phyloP scores from a whole-genome alignment of 2,888 invertebrate species.

The Euspilapteryx auroguttella region DNA sequence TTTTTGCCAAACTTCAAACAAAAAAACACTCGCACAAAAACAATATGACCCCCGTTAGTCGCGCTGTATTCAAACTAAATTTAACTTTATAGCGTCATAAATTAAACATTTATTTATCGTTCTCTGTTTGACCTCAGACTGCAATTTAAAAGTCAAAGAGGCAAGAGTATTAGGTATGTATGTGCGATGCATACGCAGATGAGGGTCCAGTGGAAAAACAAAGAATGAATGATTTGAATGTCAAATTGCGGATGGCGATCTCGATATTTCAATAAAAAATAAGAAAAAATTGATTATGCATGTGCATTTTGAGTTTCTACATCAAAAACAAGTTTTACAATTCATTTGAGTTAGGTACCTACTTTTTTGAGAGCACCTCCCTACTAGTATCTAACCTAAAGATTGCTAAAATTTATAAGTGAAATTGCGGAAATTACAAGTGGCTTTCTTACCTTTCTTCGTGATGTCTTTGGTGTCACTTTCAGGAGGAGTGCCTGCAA shows the following conservation, averaged over 20 bases:
- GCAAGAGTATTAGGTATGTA: slow-evolving; percentile 27
- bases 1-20: too few relatives aligned
- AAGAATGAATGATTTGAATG: slow-evolving; percentile 44
- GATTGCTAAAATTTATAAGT: too few relatives aligned
- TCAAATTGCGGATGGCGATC: slow-evolving; percentile 36
- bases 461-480: slow-evolving; percentile 35
- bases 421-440: too few relatives aligned
- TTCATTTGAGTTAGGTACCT: too few relatives aligned
- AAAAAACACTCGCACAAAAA: too few relatives aligned
- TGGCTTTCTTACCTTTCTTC: slow-evolving; percentile 49
- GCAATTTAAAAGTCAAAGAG: slow-evolving; percentile 17
- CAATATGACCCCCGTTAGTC: slow-evolving; percentile 51
- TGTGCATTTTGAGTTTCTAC: too few relatives aligned
- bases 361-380: too few relatives aligned
- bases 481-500: slow-evolving; percentile 45
- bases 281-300: too few relatives aligned
- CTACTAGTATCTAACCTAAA: too few relatives aligned
- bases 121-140: slow-evolving; percentile 35
- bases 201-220: slow-evolving; percentile 34
- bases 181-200: slow-evolving; percentile 43
- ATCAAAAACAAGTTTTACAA: too few relatives aligned
- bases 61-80: slow-evolving; percentile 41
- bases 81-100: slow-evolving; percentile 43
- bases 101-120: slow-evolving; percentile 45
- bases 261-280: slow-evolving; percentile 35